phyloP scores from a whole-genome alignment of 2,797 vertebrate genomes.

The Poecilia velifera region DNA sequence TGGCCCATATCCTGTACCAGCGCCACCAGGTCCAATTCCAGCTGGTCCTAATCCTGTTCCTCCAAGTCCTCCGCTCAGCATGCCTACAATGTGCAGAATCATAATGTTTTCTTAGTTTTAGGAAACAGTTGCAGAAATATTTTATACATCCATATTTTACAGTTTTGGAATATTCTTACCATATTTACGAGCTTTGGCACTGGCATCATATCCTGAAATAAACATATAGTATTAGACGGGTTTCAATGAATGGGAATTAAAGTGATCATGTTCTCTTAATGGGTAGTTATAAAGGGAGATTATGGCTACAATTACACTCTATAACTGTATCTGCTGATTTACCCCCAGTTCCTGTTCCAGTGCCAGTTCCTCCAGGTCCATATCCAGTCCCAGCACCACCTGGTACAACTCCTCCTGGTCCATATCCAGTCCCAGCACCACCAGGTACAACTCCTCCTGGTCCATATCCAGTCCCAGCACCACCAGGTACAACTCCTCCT shows the following conservation, averaged over 20 bases:
- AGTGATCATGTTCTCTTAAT: background rate
- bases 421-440: conserved; percentile 33
- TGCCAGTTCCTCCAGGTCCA: conserved; percentile 10
- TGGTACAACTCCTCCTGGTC: conserved; percentile 31
- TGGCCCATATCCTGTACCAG: conserved; percentile 39
- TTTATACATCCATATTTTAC: background rate
- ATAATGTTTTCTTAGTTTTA: background rate
- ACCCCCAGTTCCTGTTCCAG: conserved; percentile 63
- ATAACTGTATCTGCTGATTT: conserved; percentile 29
- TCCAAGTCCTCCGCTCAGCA: conserved; percentile 72
- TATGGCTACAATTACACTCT: background rate
- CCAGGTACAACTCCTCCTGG: conserved; percentile 36
- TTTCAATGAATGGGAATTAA: background rate
- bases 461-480: conserved; percentile 36
- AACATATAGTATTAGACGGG: conserved; percentile 2
- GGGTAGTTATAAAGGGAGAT: background rate
- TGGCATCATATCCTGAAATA: conserved; percentile 72
- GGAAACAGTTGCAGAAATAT: background rate
- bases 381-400: conserved; percentile 37
- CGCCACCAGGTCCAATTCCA: conserved; percentile 37
- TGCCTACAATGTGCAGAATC: conserved; percentile 46
- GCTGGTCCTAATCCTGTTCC: conserved; percentile 49
- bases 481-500: conserved; percentile 38
- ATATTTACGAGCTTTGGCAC: conserved; percentile 81
- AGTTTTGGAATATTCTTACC: conserved; percentile 48